These are phyloP conservation scores for Drosophila bifasciata DNA, from an alignment of 1,140 invertebrate species.

Conservation along the genomic window DNA sequence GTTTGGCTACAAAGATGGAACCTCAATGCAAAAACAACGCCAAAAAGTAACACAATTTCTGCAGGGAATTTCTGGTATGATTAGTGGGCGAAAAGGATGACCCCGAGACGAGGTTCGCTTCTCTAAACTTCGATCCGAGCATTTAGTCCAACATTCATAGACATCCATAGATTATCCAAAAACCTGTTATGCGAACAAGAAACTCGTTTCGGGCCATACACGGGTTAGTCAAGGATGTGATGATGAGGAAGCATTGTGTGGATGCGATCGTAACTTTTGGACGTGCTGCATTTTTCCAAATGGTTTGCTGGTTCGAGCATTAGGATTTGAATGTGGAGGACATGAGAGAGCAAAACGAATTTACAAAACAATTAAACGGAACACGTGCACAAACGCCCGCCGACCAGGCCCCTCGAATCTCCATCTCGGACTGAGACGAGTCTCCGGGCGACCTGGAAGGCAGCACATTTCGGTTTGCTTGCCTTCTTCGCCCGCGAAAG, in stretches of 20 bases:
- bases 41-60: background rate
- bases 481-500: conserved; percentile 74
- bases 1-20: conserved; percentile 55
- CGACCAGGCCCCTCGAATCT: conserved; percentile 28
- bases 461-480: conserved; percentile 73
- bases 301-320: conserved; percentile 36
- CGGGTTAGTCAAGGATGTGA: conserved; percentile 47
- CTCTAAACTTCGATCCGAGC: too few species aligned
- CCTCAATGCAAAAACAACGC: conserved; percentile 1
- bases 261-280: conserved; percentile 29
- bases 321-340: conserved; percentile 55
- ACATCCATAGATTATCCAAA: too few species aligned
- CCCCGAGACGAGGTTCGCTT: too few species aligned
- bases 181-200: background rate
- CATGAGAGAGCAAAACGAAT: conserved; percentile 85
- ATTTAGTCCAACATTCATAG: too few species aligned
- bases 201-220: conserved; percentile 10
- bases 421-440: background rate
- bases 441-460: conserved; percentile 32
- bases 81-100: too few species aligned
- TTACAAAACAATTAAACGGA: conserved; percentile 81
- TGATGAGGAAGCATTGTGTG: conserved; percentile 35
- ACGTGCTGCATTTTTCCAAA: conserved; percentile 68
- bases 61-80: too few species aligned
- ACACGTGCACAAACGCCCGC: conserved; percentile 74